These are phyloP conservation scores for Seriola quinqueradiata DNA, from an alignment of 2,113 vertebrate genomes.

Conservation along the genomic window DNA sequence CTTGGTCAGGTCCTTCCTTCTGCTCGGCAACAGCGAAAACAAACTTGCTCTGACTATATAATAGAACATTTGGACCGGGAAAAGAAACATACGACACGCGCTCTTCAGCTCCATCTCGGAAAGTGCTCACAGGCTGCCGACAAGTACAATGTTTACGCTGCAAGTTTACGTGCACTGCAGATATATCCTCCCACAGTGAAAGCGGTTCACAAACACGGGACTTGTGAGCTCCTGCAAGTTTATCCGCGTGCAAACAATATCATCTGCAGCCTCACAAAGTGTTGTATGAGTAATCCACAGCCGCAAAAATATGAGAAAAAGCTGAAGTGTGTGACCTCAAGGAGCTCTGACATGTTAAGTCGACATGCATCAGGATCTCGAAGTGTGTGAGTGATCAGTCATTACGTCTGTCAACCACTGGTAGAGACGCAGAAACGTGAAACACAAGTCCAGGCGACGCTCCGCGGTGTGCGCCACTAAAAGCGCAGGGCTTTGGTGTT, in stretches of 20 bases:
- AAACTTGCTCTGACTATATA: constrained; percentile 85
- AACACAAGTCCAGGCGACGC: constrained; percentile 51
- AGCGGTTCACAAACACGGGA: constrained; percentile 3
- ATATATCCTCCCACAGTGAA: constrained; percentile 26
- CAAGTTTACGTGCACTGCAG: constrained; percentile 28
- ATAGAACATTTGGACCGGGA: constrained; percentile 90
- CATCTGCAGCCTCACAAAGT: constrained; percentile 34
- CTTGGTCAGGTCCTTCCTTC: constrained; percentile 87
- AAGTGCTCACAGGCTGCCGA: constrained; percentile 22
- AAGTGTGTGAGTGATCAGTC: constrained; percentile 53
- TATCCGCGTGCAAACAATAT: constrained; percentile 39
- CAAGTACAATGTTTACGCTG: constrained; percentile 23
- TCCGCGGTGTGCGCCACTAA: constrained; percentile 52
- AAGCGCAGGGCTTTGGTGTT: constrained; percentile 44
- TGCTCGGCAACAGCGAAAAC: constrained; percentile 85
- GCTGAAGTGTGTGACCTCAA: not conserved
- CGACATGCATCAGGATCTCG: constrained; percentile 30
- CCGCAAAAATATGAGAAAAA: not conserved
- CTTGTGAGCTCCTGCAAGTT: constrained; percentile 20
- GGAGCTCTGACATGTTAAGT: constrained; percentile 53
- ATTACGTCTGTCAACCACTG: constrained; percentile 62
- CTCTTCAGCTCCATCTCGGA: constrained; percentile 88
- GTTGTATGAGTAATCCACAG: constrained; percentile 49
- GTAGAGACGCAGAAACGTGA: constrained; percentile 32
- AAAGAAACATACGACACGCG: constrained; percentile 88